A percentile compares a stretch with the other conserved stretches of the same genome.
phyloP scores from a whole-genome alignment of 2,113 vertebrate species.

The Pelusios castaneus region DNA sequence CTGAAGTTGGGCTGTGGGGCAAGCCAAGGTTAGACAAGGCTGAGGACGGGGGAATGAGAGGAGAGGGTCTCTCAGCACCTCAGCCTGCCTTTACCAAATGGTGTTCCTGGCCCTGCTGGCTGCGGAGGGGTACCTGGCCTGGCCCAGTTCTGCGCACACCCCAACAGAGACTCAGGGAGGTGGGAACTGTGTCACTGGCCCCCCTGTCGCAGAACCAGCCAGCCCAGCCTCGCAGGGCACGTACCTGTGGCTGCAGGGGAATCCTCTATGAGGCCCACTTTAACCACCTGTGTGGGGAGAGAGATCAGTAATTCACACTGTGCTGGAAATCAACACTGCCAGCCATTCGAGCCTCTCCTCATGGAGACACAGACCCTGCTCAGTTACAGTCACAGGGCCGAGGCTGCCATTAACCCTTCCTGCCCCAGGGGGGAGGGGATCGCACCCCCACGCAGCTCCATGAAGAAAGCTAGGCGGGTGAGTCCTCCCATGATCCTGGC shows the following conservation, averaged over 20 bases:
- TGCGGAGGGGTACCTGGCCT: neutral
- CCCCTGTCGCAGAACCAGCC: neutral
- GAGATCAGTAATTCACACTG: too few species aligned
- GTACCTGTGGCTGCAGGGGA: conserved; percentile 79
- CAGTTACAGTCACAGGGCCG: too few species aligned
- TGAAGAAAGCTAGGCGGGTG: neutral
- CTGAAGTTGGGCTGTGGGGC: neutral
- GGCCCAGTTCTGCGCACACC: neutral
- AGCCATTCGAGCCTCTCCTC: neutral
- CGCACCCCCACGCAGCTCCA: neutral
- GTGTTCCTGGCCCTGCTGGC: neutral
- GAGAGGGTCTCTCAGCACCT: neutral
- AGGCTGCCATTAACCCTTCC: neutral
- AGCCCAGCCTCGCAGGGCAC: fast-evolving
- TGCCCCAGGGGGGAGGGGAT: neutral
- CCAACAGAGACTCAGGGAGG: neutral
- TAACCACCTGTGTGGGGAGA: conserved; percentile 82
- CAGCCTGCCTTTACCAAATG: neutral
- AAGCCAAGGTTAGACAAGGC: too few species aligned
- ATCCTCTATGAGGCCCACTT: conserved; percentile 90
- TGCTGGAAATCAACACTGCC: neutral
- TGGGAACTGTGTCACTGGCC: neutral
- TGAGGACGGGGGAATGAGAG: too few species aligned
- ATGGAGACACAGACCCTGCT: neutral
- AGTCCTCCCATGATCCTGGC: neutral